These are phyloP conservation scores for Petromus typicus DNA, from an alignment of 2,113 vertebrate genomes.

Conservation along the genomic window DNA sequence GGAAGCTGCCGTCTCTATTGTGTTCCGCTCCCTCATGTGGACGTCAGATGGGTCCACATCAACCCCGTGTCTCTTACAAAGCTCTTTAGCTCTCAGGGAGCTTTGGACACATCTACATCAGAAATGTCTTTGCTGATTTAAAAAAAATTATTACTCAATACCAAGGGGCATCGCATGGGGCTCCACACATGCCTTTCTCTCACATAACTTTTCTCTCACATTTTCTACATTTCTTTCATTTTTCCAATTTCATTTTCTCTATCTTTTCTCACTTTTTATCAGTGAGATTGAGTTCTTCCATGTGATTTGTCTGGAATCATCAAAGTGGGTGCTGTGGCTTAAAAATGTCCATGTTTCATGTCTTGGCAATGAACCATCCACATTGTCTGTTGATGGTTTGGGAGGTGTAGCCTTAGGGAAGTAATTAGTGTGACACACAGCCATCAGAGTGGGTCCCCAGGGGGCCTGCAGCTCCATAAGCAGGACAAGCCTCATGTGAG, in stretches of 20 bases:
- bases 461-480: not conserved
- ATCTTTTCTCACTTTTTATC: not conserved
- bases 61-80: not conserved
- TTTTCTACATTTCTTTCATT: not conserved
- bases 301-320: not conserved
- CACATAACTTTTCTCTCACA: not conserved
- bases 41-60: accelerated
- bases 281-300: not conserved
- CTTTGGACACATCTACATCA: not conserved
- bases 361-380: not conserved
- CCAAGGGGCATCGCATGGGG: accelerated
- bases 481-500: too few species aligned
- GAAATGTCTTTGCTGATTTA: too few species aligned
- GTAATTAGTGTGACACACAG: too few species aligned
- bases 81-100: not conserved
- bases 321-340: not conserved
- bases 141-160: not conserved
- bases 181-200: not conserved
- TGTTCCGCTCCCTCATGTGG: not conserved
- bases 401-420: not conserved
- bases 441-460: not conserved
- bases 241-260: not conserved
- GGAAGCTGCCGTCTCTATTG: accelerated
- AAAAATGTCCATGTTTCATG: not conserved
- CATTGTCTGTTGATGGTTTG: not conserved